Conservation (phyloP, 2,888 invertebrate species). For the Leptinotarsa haldemani region DNA sequence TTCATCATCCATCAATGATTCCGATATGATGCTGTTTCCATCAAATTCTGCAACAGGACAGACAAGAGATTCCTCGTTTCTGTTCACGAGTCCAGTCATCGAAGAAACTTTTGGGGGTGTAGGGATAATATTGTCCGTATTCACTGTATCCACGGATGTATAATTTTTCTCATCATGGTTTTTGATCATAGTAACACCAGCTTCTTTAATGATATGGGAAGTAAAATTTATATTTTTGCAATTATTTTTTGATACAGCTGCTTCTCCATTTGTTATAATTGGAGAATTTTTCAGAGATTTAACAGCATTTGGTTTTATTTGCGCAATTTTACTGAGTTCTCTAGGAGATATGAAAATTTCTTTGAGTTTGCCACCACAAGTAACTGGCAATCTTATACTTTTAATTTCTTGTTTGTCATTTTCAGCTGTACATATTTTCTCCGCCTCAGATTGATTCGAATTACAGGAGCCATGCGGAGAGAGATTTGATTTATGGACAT, state of each 20-base stretch:
- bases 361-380: constrained; percentile 27
- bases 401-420: constrained; percentile 7
- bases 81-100: neutral
- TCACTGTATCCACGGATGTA: neutral
- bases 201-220: constrained; percentile 27
- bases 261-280: neutral
- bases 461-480: neutral
- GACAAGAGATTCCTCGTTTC: neutral
- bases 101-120: neutral
- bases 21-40: constrained; percentile 26
- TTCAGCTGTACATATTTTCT: neutral
- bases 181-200: neutral
- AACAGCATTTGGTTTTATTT: constrained; percentile 17
- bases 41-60: neutral
- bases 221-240: constrained; percentile 23
- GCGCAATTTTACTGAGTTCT: constrained; percentile 28
- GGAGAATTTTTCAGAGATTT: constrained; percentile 15
- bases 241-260: neutral
- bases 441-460: neutral
- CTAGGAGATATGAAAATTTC: constrained; percentile 32
- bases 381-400: constrained; percentile 28
- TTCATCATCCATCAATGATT: constrained; percentile 30
- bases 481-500: neutral
- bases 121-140: neutral
- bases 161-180: neutral